Conservation (phyloP, 2,113 vertebrate species). For the Sigmodon hispidus region DNA sequence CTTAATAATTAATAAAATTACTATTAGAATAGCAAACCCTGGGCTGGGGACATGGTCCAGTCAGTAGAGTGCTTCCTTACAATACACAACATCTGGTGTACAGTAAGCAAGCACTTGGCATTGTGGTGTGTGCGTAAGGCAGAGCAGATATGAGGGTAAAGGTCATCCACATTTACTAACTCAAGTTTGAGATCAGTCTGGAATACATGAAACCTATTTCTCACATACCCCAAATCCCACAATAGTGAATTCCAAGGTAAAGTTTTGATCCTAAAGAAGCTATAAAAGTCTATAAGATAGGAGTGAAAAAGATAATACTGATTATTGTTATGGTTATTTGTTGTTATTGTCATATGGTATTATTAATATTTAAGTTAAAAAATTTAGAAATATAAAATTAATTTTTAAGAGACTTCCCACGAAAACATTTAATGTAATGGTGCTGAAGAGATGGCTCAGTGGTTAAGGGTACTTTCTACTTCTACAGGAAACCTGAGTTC, state of each 20-base stretch:
- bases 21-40: neutral
- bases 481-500: neutral
- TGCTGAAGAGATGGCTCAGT: neutral
- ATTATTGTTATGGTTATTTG: neutral
- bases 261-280: neutral
- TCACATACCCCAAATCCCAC: neutral
- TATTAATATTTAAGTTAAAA: neutral
- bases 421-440: neutral
- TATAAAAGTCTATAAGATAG: neutral
- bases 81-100: neutral
- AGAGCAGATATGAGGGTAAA: neutral
- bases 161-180: neutral
- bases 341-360: neutral
- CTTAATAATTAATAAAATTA: constrained; percentile 29
- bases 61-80: neutral
- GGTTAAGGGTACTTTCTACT: neutral
- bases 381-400: neutral
- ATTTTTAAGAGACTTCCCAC: neutral
- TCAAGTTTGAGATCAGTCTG: neutral
- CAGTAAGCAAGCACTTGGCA: neutral
- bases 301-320: constrained; percentile 21
- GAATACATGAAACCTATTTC: too few relatives aligned
- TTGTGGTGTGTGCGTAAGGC: neutral
- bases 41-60: neutral
- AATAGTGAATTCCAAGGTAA: neutral